Evolutionary conservation across 2,888 invertebrate genomes (phyloP).

Genomic region (Ephialtes manifestator): DNA sequence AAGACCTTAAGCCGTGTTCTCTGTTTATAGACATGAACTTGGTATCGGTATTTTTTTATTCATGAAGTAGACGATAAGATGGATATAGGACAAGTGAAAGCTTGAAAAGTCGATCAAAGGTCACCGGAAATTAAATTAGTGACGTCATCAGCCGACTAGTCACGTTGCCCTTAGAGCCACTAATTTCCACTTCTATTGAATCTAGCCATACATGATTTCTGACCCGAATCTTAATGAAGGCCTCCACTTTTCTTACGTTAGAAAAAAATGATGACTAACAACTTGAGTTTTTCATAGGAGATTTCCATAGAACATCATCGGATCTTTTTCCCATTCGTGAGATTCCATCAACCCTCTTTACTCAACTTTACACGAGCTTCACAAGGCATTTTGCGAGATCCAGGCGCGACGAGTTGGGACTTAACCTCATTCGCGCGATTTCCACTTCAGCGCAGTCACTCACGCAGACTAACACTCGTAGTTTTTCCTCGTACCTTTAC

Average conservation of each 20-base stretch:
- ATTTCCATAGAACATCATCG: neutral
- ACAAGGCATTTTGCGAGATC: slow-evolving; percentile 1
- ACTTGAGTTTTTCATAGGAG: neutral
- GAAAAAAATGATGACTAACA: neutral
- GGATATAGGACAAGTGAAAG: neutral
- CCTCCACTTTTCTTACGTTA: neutral
- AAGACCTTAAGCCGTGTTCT: too few species aligned
- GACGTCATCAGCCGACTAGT: neutral
- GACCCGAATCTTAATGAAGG: neutral
- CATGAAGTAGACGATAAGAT: neutral
- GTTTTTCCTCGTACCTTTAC: neutral
- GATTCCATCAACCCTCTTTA: neutral
- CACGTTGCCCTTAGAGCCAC: neutral
- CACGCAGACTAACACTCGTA: slow-evolving; percentile 22
- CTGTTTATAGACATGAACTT: too few species aligned
- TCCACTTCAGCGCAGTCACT: slow-evolving; percentile 31
- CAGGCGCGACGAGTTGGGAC: neutral
- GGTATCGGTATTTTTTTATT: too few species aligned
- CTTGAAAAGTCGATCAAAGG: neutral
- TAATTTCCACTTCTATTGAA: neutral
- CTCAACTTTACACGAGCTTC: neutral
- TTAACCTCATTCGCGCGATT: slow-evolving; percentile 29
- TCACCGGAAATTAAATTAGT: neutral
- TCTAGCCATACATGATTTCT: neutral
- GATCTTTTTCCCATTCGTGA: neutral